Percentiles rank a stretch among this genome's conserved stretches.
Evolutionary conservation across 2,113 vertebrate species (phyloP).

Genomic region (Elgaria multicarinata): DNA sequence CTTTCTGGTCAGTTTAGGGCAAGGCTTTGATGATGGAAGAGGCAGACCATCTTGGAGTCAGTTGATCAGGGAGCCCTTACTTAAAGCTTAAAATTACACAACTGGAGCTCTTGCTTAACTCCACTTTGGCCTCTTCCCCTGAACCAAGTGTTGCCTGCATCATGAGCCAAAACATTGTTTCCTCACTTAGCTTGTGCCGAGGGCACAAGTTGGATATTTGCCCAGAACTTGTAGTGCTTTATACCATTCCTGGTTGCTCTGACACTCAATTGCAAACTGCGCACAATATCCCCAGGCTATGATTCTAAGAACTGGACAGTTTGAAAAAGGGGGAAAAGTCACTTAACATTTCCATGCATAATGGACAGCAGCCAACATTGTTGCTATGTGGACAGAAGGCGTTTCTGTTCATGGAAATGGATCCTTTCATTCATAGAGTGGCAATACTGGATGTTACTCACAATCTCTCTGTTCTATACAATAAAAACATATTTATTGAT

Average conservation of each 20-base stretch:
- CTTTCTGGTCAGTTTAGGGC: no score
- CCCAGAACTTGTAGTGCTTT: neutral
- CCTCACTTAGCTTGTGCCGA: neutral
- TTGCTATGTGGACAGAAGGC: neutral
- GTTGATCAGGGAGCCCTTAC: no score
- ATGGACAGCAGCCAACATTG: neutral
- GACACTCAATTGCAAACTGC: neutral
- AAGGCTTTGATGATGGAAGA: no score
- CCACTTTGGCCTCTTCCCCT: neutral
- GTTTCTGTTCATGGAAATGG: neutral
- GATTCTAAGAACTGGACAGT: neutral
- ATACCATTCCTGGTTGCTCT: neutral
- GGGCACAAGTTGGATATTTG: neutral
- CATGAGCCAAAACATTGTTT: neutral
- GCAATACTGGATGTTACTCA: no score
- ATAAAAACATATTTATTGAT: neutral
- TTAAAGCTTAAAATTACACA: no score
- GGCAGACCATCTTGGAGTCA: no score
- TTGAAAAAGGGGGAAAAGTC: neutral
- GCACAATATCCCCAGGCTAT: neutral
- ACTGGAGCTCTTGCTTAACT: no score
- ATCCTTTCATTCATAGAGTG: neutral
- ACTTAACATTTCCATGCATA: neutral
- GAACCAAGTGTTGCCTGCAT: neutral
- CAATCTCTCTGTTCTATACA: neutral